Percentiles rank a stretch among this genome's conserved stretches.
These are phyloP conservation scores for Paraescarpia echinospica DNA, from an alignment of 1,140 invertebrate genomes.

Conservation along the genomic window DNA sequence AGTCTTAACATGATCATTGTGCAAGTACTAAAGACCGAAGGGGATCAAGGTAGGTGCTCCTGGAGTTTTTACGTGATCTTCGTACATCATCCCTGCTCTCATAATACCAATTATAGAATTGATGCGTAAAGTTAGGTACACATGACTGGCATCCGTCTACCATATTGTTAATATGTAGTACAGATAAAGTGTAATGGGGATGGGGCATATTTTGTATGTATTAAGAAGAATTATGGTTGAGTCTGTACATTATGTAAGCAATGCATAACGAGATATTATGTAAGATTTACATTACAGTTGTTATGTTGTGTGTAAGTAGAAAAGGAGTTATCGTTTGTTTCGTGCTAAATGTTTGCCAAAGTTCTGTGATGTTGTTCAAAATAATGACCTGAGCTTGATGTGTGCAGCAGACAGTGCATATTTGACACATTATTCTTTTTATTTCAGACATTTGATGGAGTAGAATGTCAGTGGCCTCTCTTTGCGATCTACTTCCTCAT, in stretches of 20 bases:
- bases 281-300: background rate
- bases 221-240: no score
- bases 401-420: conserved; percentile 7
- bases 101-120: no score
- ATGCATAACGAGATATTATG: no score
- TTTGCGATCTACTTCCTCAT: conserved; percentile 96
- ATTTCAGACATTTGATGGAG: conserved; percentile 85
- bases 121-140: no score
- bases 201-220: background rate
- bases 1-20: background rate
- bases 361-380: background rate
- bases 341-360: no score
- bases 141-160: no score
- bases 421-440: conserved; percentile 20
- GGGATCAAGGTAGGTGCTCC: conserved; percentile 67
- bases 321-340: background rate
- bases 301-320: background rate
- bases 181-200: no score
- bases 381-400: background rate
- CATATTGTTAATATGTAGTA: no score
- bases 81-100: conserved; percentile 42
- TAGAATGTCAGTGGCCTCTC: conserved; percentile 97
- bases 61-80: background rate
- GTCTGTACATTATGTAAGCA: no score
- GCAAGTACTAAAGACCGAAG: conserved; percentile 71